Evolutionary conservation across 2,797 vertebrate genomes (phyloP).

Genomic region (Toxotes lorentzi): DNA sequence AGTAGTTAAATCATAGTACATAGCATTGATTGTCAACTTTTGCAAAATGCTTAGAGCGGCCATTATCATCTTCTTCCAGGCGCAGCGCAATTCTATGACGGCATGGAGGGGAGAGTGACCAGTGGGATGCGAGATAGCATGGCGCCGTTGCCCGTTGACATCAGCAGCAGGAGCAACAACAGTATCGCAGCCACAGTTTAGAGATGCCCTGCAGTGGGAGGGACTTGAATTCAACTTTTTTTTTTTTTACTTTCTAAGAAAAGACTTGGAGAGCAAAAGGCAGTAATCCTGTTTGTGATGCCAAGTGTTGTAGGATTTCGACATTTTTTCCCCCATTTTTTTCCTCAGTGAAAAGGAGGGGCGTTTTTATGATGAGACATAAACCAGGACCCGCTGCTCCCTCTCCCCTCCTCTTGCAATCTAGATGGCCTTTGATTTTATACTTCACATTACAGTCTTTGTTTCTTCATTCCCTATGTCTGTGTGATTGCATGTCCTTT

Average conservation of each 20-base stretch:
- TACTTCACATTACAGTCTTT: constrained; percentile 37
- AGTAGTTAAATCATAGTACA: constrained; percentile 8
- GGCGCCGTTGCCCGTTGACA: constrained; percentile 77
- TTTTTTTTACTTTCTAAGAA: not conserved
- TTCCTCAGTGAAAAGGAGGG: constrained; percentile 36
- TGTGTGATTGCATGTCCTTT: constrained; percentile 46
- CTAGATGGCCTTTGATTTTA: constrained; percentile 42
- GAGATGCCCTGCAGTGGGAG: constrained; percentile 53
- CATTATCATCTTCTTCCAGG: constrained; percentile 84
- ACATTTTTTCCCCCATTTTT: constrained; percentile 17
- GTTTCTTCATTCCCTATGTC: constrained; percentile 24
- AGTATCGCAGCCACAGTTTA: constrained; percentile 81
- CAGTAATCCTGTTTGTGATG: constrained; percentile 18
- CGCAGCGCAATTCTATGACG: constrained; percentile 78
- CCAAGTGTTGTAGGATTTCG: constrained; percentile 21
- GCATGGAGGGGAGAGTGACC: constrained; percentile 80
- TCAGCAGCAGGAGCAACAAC: constrained; percentile 83
- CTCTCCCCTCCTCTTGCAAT: constrained; percentile 77
- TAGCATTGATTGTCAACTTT: constrained; percentile 42
- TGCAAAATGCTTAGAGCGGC: constrained; percentile 68
- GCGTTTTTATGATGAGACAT: not conserved
- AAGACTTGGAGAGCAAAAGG: constrained; percentile 34
- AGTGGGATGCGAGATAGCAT: constrained; percentile 77
- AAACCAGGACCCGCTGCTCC: constrained; percentile 68
- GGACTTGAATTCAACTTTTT: constrained; percentile 24